These are phyloP conservation scores for Melipona quadrifasciata DNA, from an alignment of 1,140 invertebrate species.

Conservation along the genomic window DNA sequence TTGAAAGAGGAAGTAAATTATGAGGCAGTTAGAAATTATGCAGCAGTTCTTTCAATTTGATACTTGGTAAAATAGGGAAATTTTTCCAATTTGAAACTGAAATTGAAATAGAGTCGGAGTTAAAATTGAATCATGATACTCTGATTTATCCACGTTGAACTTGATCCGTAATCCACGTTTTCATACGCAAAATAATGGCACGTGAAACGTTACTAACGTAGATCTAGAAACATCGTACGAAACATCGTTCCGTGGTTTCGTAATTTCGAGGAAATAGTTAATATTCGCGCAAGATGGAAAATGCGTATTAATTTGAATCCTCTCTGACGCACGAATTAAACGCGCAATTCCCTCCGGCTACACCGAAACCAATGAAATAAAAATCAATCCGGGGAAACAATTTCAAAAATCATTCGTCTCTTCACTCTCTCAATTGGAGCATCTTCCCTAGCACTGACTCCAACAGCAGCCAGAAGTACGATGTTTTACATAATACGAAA, in stretches of 20 bases:
- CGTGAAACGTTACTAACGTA: not conserved
- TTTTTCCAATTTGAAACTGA: not conserved
- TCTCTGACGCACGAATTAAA: not conserved
- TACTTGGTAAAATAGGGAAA: no score
- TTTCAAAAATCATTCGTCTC: no score
- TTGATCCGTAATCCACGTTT: no score
- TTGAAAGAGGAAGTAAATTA: no score
- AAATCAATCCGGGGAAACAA: no score
- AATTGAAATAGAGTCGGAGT: not conserved
- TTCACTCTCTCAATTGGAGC: no score
- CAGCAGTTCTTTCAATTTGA: no score
- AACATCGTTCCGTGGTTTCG: not conserved
- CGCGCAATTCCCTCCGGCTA: no score
- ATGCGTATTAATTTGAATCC: not conserved
- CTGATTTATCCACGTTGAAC: not conserved
- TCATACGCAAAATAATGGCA: not conserved
- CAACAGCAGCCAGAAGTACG: not conserved
- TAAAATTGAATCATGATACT: not conserved
- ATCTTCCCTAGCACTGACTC: not conserved
- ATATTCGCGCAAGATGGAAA: not conserved
- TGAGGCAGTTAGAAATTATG: no score
- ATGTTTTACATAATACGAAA: not conserved
- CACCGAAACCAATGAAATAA: no score
- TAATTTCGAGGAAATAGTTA: not conserved
- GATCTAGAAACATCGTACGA: not conserved